A percentile compares a stretch with the other conserved stretches of the same genome.
Conservation (phyloP, 2,888 invertebrate species). For the Ptilodon capucinus region DNA sequence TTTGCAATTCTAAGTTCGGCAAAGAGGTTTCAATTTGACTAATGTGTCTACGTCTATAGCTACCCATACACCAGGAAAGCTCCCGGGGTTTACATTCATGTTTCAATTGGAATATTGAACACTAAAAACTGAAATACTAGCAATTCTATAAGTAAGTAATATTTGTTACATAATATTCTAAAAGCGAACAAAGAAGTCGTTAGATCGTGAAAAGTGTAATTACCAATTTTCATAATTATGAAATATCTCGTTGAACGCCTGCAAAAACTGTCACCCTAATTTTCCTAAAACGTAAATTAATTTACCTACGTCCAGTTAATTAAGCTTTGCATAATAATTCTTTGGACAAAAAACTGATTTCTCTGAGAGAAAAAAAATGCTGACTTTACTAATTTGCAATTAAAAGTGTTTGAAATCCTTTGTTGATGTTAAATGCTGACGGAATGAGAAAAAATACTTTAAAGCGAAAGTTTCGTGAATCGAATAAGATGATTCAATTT, state of each 20-base stretch:
- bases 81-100: constrained; percentile 29
- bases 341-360: constrained; percentile 56
- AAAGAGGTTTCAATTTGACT: constrained; percentile 76
- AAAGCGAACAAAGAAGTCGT: constrained; percentile 4
- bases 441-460: constrained; percentile 36
- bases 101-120: constrained; percentile 17
- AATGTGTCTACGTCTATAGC: constrained; percentile 63
- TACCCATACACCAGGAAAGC: constrained; percentile 26
- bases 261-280: constrained; percentile 49
- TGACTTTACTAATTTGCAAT: constrained; percentile 65
- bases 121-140: background rate
- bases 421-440: constrained; percentile 53
- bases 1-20: constrained; percentile 76
- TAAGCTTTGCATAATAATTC: constrained; percentile 74
- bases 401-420: constrained; percentile 64
- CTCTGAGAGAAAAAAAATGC: constrained; percentile 54
- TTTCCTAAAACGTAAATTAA: constrained; percentile 53
- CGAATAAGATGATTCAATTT: constrained; percentile 27
- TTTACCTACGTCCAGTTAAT: constrained; percentile 57
- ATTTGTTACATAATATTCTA: no score
- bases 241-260: constrained; percentile 31
- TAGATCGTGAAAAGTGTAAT: constrained; percentile 24
- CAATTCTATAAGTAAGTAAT: background rate
- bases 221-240: constrained; percentile 30
- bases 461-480: constrained; percentile 33